phyloP scores from a whole-genome alignment of 1,140 invertebrate species.

The Drosophila bocqueti region DNA sequence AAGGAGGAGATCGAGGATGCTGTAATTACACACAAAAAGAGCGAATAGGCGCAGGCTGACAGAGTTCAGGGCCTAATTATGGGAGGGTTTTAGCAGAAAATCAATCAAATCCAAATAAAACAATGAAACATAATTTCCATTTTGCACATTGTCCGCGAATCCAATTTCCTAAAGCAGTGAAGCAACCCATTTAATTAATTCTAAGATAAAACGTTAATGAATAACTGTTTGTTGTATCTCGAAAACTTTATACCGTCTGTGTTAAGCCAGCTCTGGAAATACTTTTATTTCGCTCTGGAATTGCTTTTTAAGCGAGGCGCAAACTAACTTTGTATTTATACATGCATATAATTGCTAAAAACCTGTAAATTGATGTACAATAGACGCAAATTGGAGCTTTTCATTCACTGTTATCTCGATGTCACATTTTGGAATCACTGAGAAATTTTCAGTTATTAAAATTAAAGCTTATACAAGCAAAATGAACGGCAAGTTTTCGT shows the following conservation, averaged over 20 bases:
- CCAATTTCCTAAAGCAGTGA: constrained; percentile 37
- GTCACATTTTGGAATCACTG: constrained; percentile 34
- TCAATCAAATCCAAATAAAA: constrained; percentile 57
- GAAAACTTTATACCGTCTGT: constrained; percentile 78
- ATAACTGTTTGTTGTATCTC: constrained; percentile 76
- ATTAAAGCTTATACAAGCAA: constrained; percentile 14
- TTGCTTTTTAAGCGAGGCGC: constrained; percentile 55
- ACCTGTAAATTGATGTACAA: constrained; percentile 55
- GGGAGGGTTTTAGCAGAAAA: constrained; percentile 35
- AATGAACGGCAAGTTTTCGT: constrained; percentile 37
- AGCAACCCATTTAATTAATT: constrained; percentile 67
- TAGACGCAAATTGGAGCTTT: constrained; percentile 52
- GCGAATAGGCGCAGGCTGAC: constrained; percentile 81
- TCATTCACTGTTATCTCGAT: constrained; percentile 38
- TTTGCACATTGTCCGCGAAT: constrained; percentile 44
- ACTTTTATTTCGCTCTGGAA: constrained; percentile 64
- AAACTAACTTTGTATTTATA: constrained; percentile 61
- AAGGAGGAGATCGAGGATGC: constrained; percentile 89
- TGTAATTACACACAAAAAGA: constrained; percentile 88
- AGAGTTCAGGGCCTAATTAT: constrained; percentile 11
- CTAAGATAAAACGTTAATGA: constrained; percentile 64
- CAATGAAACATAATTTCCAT: constrained; percentile 43
- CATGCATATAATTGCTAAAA: constrained; percentile 50
- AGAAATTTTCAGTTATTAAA: constrained; percentile 37
- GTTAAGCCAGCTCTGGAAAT: constrained; percentile 81